phyloP scores from a whole-genome alignment of 2,888 invertebrate species.

The Drosophila hamatofila region DNA sequence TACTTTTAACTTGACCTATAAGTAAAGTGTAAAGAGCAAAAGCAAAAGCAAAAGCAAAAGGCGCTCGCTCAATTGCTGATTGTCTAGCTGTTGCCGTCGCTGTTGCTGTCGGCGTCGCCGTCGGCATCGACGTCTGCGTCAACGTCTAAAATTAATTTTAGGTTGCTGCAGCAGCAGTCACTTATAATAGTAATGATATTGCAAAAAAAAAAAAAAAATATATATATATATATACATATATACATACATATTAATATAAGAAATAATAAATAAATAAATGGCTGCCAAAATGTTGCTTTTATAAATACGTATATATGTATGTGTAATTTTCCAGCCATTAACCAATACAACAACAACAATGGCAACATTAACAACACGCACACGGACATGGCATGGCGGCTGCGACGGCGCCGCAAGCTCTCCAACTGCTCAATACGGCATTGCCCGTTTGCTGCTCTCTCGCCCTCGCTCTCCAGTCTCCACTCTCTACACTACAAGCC shows the following conservation, averaged over 20 bases:
- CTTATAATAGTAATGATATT: conserved; percentile 59
- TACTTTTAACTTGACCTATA: conserved; percentile 81
- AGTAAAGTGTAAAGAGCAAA: conserved; percentile 54
- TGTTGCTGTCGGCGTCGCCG: conserved; percentile 4
- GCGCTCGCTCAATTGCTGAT: conserved; percentile 36
- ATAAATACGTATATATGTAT: conserved; percentile 30
- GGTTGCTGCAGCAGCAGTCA: conserved; percentile 16
- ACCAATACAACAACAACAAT: conserved; percentile 52
- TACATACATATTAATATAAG: neutral
- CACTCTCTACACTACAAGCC: neutral
- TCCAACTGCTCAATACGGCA: conserved; percentile 37
- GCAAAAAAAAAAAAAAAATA: conserved; percentile 52
- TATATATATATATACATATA: neutral
- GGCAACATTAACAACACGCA: conserved; percentile 45
- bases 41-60: conserved; percentile 55
- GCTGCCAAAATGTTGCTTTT: conserved; percentile 42
- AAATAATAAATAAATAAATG: conserved; percentile 19
- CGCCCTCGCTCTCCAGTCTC: no score
- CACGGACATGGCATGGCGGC: conserved; percentile 53
- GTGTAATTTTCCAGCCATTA: conserved; percentile 75
- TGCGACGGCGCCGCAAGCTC: conserved; percentile 27
- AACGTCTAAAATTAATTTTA: conserved; percentile 41
- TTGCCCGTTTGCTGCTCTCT: neutral
- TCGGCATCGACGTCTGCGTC: conserved; percentile 5
- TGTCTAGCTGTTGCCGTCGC: conserved; percentile 35